A percentile compares a stretch with the other conserved stretches of the same genome.
Evolutionary conservation across 2,113 vertebrate genomes (phyloP).

Genomic region (Epinephelus fuscoguttatus): DNA sequence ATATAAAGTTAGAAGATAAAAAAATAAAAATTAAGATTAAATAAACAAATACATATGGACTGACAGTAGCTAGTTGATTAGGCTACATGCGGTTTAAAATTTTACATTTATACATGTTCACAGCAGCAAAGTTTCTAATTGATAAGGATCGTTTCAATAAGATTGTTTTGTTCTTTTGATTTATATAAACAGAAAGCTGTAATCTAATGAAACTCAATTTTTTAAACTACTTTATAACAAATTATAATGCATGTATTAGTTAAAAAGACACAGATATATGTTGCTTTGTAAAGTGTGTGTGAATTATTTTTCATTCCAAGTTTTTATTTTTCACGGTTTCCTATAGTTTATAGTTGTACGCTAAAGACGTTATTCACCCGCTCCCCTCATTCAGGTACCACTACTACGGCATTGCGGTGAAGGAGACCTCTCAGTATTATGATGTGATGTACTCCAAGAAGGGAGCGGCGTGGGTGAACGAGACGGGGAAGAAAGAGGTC

Average conservation of each 20-base stretch:
- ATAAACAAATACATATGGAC: too few relatives aligned
- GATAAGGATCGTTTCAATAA: not conserved
- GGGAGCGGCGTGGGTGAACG: conserved; percentile 98
- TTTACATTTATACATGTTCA: too few relatives aligned
- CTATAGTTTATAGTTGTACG: not conserved
- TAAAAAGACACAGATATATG: not conserved
- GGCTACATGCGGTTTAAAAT: too few relatives aligned
- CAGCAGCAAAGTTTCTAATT: too few relatives aligned
- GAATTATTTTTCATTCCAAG: not conserved
- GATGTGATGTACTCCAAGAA: conserved; percentile 99
- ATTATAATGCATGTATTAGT: not conserved
- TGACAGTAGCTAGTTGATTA: too few relatives aligned
- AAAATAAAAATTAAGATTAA: too few relatives aligned
- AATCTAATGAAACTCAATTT: not conserved
- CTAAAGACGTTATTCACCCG: not conserved
- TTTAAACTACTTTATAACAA: not conserved
- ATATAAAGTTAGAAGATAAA: too few relatives aligned
- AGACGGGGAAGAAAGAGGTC: conserved; percentile 99
- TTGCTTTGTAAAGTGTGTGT: not conserved
- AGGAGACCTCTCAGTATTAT: conserved; percentile 98
- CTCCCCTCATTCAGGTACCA: conserved; percentile 90
- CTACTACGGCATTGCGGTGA: conserved; percentile 99
- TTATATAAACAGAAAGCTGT: not conserved
- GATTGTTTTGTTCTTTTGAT: not conserved
- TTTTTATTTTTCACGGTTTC: not conserved